A percentile compares a stretch with the other conserved stretches of the same genome.
Evolutionary conservation across 2,113 vertebrate species (phyloP).

Genomic region (Albula glossodonta): DNA sequence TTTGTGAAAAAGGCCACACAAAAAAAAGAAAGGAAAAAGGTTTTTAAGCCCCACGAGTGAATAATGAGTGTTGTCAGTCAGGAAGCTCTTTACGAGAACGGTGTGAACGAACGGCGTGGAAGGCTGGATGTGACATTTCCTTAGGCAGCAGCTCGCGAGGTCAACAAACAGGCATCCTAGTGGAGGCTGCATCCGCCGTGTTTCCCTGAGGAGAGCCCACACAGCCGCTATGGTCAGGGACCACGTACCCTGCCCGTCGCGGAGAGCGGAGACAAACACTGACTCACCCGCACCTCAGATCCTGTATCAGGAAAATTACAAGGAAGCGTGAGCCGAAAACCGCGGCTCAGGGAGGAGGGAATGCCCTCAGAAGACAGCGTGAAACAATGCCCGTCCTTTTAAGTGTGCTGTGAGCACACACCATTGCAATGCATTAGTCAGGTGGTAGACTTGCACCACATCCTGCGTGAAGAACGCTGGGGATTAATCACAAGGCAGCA

Average conservation of each 20-base stretch:
- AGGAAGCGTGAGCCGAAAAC: background rate
- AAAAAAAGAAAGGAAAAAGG: background rate
- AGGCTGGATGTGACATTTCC: conserved; percentile 1
- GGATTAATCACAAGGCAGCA: background rate
- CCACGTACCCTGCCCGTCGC: background rate
- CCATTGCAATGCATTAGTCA: background rate
- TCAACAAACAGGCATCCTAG: conserved; percentile 1
- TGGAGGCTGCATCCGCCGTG: background rate
- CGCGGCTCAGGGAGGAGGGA: background rate
- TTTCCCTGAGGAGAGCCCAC: background rate
- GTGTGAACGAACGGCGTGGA: background rate
- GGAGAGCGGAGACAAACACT: background rate
- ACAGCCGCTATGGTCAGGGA: background rate
- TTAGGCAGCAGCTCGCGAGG: background rate
- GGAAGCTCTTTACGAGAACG: conserved; percentile 8
- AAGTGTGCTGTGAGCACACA: background rate
- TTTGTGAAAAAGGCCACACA: background rate
- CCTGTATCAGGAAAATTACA: background rate
- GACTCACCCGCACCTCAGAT: background rate
- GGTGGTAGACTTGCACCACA: background rate
- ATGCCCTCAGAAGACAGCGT: background rate
- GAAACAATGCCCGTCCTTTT: background rate
- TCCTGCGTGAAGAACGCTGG: background rate
- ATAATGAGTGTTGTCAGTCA: background rate
- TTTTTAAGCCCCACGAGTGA: background rate